Base-by-base conservation (phyloP, 1,140 invertebrate genomes). In the Panagrolaimus sp. region DNA sequence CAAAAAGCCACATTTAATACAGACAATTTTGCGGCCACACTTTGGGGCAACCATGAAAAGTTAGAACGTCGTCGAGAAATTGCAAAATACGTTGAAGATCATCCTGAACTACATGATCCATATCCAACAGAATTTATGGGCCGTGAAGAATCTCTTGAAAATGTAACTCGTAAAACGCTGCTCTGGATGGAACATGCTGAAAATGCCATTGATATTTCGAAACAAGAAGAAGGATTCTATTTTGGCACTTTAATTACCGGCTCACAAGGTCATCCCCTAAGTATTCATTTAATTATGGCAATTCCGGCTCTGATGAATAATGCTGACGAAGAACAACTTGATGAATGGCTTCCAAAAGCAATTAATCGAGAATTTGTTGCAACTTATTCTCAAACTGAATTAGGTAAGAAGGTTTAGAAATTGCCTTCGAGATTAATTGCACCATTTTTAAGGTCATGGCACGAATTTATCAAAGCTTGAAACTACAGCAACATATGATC, bases 391-490 rank as follows among this genome's bases (percentile, higher is more conserved):
- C 93, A 94, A 25, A 63, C 57, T 1, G 65, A 67, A 70, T 45
- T 76, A 2, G 66, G n/a, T n/a, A n/a, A n/a, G n/a, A n/a, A n/a
- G n/a, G n/a, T n/a, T n/a, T n/a, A n/a, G n/a, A n/a, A n/a, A n/a
- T n/a, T n/a, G n/a, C n/a, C n/a, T n/a, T n/a, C n/a, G n/a, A n/a
- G n/a, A n/a, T n/a, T n/a, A n/a, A n/a, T n/a, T n/a, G n/a, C n/a
- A n/a, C n/a, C n/a, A n/a, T n/a, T n/a, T n/a, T n/a, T n/a, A n/a
- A n/a, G n/a, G 66, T 9, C 31, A 63, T 84, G 86, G 86, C 9
- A 93, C 92, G 5, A 93, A 93, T 83, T 87, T 96, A 63, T 87
- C 91, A 78, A 92, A 92, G 0, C 83, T 96, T 53, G 92, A 95
- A 86, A 95, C 92, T 0, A 91, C 89, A 0, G 90, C 92, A 1